Evolutionary conservation across 2,797 vertebrate genomes (phyloP), one percentile per base, ranked within the genome.

Genomic region (Propithecus deckenii): DNA sequence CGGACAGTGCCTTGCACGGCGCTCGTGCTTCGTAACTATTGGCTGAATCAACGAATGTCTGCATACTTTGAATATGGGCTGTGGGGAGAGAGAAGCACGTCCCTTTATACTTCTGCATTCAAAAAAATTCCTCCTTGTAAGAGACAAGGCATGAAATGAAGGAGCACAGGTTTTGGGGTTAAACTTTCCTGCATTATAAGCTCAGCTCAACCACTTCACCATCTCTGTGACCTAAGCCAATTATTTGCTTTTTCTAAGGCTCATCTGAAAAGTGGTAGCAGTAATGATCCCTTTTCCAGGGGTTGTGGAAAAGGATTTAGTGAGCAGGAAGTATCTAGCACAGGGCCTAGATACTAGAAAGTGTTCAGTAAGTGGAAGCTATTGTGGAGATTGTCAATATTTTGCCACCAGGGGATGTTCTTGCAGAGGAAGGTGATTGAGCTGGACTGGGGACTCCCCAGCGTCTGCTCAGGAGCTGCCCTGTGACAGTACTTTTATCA

Each of bases 71-170:
- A 75, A 59, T 28, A 7, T 22, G 59, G 52, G 32, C 8, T 13
- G 2, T 22, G 14, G 14, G 52, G 50, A 57, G 13, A 46, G 72
- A 81, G 15, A 81, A 74, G 2, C 7, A 55, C 41, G 57, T 67
- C 7, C 25, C n/a, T 9, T 35, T 65, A 28, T 32, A n/a, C 32
- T 72, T 5, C 14, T 35, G 38, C n/a, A 55, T 61, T 72, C 25
- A 57, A 80, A 80, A 80, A 55, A 18, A 18, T n/a, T 35, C 83
- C 43, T 92, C 91, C 71, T 46, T 52, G 32, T 84, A 69, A 48
- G 38, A 71, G 63, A 38, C 25, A 96, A 94, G 22, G 63, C n/a
- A n/a, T n/a, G 11, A 8, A 35, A 18, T 18, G 32, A 89, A 91
- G 30, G 59, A 88, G 41, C 7, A 5, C 20, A 35, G 46, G 57